A percentile compares a stretch with the other conserved stretches of the same genome.
Conservation (phyloP, 2,797 vertebrate genomes). For the Phoxinus dragarum region DNA sequence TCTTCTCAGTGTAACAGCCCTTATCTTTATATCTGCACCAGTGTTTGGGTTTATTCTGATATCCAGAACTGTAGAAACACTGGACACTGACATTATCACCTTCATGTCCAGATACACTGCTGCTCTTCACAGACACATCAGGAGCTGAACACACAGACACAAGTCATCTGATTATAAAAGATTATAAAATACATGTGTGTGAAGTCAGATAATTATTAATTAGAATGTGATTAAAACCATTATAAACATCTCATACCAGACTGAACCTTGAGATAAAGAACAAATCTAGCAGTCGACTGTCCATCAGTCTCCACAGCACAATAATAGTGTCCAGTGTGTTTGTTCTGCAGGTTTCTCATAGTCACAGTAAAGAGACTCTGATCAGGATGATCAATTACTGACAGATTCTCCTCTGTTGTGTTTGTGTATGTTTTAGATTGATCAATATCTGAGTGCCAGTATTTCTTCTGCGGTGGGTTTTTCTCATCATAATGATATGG, state of each 20-base stretch:
- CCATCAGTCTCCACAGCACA: neutral
- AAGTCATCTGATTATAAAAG: neutral
- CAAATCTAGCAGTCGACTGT: rapidly evolving
- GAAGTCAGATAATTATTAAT: neutral
- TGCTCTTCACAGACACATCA: slow-evolving; percentile 6
- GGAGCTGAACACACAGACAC: slow-evolving; percentile 16
- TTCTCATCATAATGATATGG: slow-evolving; percentile 42
- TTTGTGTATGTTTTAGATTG: rapidly evolving
- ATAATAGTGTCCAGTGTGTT: neutral
- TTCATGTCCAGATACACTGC: slow-evolving; percentile 37
- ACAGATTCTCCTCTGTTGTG: slow-evolving; percentile 12
- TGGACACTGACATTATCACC: slow-evolving; percentile 41
- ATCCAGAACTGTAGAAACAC: slow-evolving; percentile 63
- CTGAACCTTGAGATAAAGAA: neutral
- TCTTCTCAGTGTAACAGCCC: slow-evolving; percentile 25
- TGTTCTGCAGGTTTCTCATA: slow-evolving; percentile 43
- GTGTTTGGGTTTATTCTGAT: slow-evolving; percentile 16
- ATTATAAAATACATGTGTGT: neutral
- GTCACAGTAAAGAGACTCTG: slow-evolving; percentile 40
- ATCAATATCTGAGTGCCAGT: neutral
- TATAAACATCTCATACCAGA: neutral
- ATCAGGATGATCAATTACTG: slow-evolving; percentile 52
- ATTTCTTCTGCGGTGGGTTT: slow-evolving; percentile 56
- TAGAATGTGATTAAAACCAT: neutral
- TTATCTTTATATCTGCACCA: slow-evolving; percentile 36